Evolutionary conservation across 2,797 vertebrate species (phyloP), one percentile per base, ranked within the genome.

Genomic region (Limnodromus scolopaceus): DNA sequence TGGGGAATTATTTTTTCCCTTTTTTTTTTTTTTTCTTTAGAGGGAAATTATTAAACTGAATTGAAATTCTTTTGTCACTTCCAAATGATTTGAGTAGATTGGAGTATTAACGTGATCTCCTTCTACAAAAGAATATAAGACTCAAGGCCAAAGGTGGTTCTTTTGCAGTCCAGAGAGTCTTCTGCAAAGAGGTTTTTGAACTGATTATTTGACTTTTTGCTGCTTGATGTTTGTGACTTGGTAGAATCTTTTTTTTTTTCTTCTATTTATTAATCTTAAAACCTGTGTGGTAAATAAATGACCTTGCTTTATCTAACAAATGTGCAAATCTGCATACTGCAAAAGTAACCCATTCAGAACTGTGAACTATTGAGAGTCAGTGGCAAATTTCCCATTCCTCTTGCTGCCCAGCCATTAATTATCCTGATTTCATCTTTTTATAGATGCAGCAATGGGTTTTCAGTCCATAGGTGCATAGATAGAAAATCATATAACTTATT

Each of bases 401-500:
- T 88, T 78, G 41, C 60, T 76, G 49, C 7, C 32, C 27, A 74
- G 6, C 23, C 1, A 4, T 70, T 87, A 17, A 22, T 66, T 61
- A 13, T n/a, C n/a, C 32, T 39, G 16, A 19, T 74, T 78, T 86
- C 3, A 11, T 11, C 39, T 39, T 70, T 71, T 63, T 45, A 3
- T 54, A 76, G 41, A 38, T 22, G 18, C 3, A 65, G 11, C n/a
- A 14, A 28, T 25, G 45, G 10, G 36, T 19, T 91, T 91, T 76
- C n/a, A 51, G 27, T 43, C 55, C 2, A 6, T 30, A 17, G 24
- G 9, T 0, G 0, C 39, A 39, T 16, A 51, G 10, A 22, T 75
- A 39, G 71, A 32, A 16, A 23, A 16, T 10, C 3, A 36, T 68
- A 6, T 24, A 9, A 60, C 34, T 89, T 54, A 15, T 54, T 71